phyloP scores from a whole-genome alignment of 1,140 invertebrate species.

The Apis florea region DNA sequence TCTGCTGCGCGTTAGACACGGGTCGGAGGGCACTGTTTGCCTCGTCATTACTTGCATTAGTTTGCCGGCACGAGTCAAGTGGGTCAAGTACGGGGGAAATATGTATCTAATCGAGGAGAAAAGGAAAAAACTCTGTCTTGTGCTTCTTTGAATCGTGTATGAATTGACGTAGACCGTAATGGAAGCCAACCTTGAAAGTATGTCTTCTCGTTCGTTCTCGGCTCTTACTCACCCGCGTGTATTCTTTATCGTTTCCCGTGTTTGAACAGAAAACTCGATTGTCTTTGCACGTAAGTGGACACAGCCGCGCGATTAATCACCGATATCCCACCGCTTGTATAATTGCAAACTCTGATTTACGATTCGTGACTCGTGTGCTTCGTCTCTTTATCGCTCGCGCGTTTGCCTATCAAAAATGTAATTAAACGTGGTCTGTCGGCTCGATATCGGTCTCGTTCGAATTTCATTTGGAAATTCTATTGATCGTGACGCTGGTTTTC shows the following conservation, averaged over 20 bases:
- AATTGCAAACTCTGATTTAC: conserved; percentile 24
- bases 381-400: conserved; percentile 23
- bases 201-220: background rate
- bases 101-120: conserved; percentile 50
- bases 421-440: background rate
- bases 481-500: background rate
- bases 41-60: conserved; percentile 73
- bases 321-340: background rate
- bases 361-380: background rate
- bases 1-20: conserved; percentile 80
- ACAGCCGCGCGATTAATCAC: background rate
- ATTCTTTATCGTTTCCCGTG: background rate
- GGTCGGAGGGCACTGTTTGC: conserved; percentile 76
- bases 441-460: background rate
- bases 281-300: conserved; percentile 4
- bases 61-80: conserved; percentile 71
- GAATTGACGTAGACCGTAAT: background rate
- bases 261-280: background rate
- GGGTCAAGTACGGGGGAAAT: conserved; percentile 70
- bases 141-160: background rate
- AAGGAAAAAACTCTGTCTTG: background rate
- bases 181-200: background rate
- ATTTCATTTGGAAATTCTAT: conserved; percentile 7
- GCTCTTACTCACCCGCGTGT: background rate
- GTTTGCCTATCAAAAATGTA: conserved; percentile 19